Conservation (phyloP, 1,140 invertebrate species). For the Philotrypesis tridentata region DNA sequence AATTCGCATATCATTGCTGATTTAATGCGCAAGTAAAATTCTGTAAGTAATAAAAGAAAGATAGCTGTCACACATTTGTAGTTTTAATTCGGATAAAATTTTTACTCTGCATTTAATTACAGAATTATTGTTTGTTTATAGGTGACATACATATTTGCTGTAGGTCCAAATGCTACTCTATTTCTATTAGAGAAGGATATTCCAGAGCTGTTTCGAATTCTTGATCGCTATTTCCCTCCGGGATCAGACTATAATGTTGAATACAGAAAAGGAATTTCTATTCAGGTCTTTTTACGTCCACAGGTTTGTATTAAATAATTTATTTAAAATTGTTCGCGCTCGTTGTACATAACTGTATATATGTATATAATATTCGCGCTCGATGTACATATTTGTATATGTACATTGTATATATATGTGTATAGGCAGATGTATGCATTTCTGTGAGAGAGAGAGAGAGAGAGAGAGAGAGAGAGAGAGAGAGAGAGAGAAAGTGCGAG, state of each 20-base stretch:
- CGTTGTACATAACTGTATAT: no score
- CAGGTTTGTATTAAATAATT: conserved; percentile 52
- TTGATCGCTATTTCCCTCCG: conserved; percentile 85
- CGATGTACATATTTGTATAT: no score
- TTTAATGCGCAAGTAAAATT: conserved; percentile 90
- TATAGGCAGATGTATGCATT: no score
- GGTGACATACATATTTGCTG: conserved; percentile 97
- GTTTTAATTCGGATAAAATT: conserved; percentile 28
- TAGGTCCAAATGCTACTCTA: conserved; percentile 96
- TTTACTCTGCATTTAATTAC: no score
- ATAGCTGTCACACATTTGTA: conserved; percentile 68
- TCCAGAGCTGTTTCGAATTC: conserved; percentile 77
- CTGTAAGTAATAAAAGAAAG: conserved; percentile 75
- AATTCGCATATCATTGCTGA: conserved; percentile 86
- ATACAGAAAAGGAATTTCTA: conserved; percentile 76
- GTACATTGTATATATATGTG: no score
- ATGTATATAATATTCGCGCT: no score
- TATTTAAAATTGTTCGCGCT: no score
- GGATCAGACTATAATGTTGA: conserved; percentile 65
- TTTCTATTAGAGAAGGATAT: conserved; percentile 89
- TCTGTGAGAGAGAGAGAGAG: no score
- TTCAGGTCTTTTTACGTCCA: conserved; percentile 58
- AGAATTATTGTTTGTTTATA: conserved; percentile 61
- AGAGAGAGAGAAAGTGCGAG: no score
- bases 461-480: no score